Base-by-base conservation (phyloP, 2,113 vertebrate genomes). In the Bagarius yarrelli region DNA sequence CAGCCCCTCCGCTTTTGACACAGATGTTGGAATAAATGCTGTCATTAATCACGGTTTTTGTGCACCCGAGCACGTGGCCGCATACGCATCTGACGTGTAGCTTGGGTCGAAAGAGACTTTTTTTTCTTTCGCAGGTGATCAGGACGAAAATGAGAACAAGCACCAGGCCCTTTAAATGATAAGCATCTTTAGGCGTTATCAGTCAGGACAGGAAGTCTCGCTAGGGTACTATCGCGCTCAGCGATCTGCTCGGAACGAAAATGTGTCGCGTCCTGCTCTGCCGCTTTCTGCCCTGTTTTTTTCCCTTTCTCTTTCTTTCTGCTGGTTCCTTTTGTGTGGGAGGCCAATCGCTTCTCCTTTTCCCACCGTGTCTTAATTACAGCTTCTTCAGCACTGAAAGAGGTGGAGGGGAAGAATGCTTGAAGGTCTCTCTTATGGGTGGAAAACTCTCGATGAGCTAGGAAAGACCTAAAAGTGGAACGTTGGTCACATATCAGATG, bases 21-120 rank as follows among this genome's bases (percentile, higher is more conserved):
- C 92, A 93, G 92, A 93, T 93, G 93, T 93, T 93, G 87, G 88
- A 89, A 92, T 92, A 92, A 94, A 92, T 90, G 89, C 85, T 87
- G 87, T 91, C 92, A 92, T 94, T 93, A 93, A 94, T 94, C 93
- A 93, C 89, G 87, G 88, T 84, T 90, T 89, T 91, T 55, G 70
- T 55, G 70, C 91, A 87, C 88, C 87, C 90, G 89, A 90, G 91
- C 90, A 73, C 70, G 40, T 50, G 90, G 92, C 91, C 93, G 90
- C 87, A 83, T 23, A 53, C 50, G 79, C 59, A 59, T 61, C 30
- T 76, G n/a, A 30, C 70, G n/a, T 25, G 57, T 36, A 59, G 52
- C 14, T 4, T 21, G 83, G 86, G 83, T 60, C 77, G 60, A 53
- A 9, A 85, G 84, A 81, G 81, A 78, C 79, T 83, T 83, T 85